Evolutionary conservation across 2,113 vertebrate species (phyloP), one percentile per base, ranked within the genome.

Genomic region (Mustelus asterias): DNA sequence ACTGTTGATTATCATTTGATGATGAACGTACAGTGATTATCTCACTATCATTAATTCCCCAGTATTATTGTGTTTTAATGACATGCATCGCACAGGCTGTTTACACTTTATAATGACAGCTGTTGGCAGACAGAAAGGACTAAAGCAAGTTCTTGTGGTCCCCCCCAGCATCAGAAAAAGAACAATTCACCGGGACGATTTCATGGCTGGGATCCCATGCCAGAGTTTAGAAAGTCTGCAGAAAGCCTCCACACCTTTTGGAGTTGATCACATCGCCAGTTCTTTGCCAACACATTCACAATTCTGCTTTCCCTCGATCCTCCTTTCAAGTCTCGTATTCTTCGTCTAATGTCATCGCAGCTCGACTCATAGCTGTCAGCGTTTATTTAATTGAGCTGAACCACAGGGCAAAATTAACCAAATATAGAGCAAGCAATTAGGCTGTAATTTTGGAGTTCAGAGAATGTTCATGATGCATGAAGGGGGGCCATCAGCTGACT

Each of bases 371-470:
- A 63, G 60, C 60, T 65, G 89, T 63, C 33, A 65, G n/a, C 60
- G 16, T 65, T 37, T 37, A 93, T 65, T 65, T 37, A 67, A 93
- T 65, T 93, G 89, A 93, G 89, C 33, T 65, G 60, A 93, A 67
- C 60, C n/a, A 9, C 5, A 2, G 54, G 83, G 89, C 33, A 11
- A 65, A 93, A 65, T 65, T 93, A 65, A 93, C 58, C 89, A 93
- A 93, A 93, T 41, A 8, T 37, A 54, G 67, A 72, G 41, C 4
- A 26, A 95, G 4, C 69, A 95, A 26, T 69, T 67, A 70, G 65
- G 65, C 58, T 44, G 41, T 94, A 69, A 70, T 70, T 60, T 94
- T 70, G 93, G 65, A 24, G 94, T 95, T 48, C 94, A 76, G 67
- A 95, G 13, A 24, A 72, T 29, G 24, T 54, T 6, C 3, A 72